Conservation (phyloP, 2,797 vertebrate genomes). For the Simalia tracyae region DNA sequence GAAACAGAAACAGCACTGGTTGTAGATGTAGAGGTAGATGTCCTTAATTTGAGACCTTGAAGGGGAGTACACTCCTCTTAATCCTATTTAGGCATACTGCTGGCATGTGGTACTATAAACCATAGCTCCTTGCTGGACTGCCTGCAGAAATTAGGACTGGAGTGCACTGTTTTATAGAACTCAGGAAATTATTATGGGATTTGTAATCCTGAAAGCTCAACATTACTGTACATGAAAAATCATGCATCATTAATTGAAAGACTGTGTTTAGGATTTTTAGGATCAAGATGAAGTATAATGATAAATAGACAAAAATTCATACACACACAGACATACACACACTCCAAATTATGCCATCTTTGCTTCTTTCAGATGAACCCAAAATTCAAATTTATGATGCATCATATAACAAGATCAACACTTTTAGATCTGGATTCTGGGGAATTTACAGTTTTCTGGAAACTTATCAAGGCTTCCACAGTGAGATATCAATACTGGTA, state of each 20-base stretch:
- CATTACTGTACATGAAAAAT: background rate
- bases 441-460: background rate
- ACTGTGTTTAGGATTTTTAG: background rate
- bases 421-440: background rate
- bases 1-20: too few relatives aligned
- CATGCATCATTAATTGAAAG: conserved; percentile 15
- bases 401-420: background rate
- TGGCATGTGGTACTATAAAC: background rate
- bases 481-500: background rate
- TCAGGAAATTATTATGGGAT: background rate
- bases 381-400: background rate
- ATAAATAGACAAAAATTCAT: background rate
- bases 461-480: background rate
- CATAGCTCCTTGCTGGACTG: too few relatives aligned
- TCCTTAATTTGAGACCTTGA: too few relatives aligned
- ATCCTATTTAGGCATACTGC: background rate
- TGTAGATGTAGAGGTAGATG: too few relatives aligned
- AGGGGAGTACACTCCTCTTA: too few relatives aligned
- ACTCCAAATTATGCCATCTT: too few relatives aligned
- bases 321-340: too few relatives aligned
- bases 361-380: too few relatives aligned
- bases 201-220: background rate
- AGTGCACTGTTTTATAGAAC: background rate
- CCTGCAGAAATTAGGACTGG: too few relatives aligned
- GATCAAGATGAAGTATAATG: background rate